Conservation (phyloP, 2,888 invertebrate genomes). For the Pediacus dermestoides region DNA sequence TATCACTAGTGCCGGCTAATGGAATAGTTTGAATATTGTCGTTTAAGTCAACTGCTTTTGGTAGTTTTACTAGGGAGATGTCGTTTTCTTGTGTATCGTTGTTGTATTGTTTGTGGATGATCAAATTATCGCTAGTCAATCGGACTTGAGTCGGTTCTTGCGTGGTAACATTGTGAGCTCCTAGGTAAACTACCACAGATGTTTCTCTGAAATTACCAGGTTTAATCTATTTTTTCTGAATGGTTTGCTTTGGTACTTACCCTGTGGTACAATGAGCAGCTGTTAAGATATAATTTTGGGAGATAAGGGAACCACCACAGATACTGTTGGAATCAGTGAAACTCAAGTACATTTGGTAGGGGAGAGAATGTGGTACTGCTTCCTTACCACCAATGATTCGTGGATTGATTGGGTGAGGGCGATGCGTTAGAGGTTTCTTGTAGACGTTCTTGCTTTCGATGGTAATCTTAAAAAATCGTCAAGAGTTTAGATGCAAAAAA, state of each 20-base stretch:
- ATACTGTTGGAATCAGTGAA: not conserved
- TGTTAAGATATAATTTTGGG: constrained; percentile 15
- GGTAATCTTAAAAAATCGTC: too few species aligned
- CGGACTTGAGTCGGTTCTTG: constrained; percentile 17
- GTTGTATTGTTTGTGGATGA: constrained; percentile 23
- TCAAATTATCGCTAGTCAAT: constrained; percentile 14
- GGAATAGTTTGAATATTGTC: constrained; percentile 18
- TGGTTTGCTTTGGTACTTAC: constrained; percentile 13
- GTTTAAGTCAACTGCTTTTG: constrained; percentile 14
- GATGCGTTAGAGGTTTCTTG: too few species aligned
- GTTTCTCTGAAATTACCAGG: constrained; percentile 16
- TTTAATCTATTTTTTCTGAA: not conserved
- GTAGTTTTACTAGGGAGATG: constrained; percentile 25
- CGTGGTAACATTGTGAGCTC: constrained; percentile 12
- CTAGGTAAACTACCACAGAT: constrained; percentile 15
- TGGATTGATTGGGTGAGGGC: too few species aligned
- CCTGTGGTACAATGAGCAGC: constrained; percentile 16
- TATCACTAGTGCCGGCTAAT: constrained; percentile 28
- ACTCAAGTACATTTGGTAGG: constrained; percentile 6
- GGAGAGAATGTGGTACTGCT: constrained; percentile 6
- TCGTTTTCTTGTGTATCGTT: constrained; percentile 19
- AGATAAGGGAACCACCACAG: constrained; percentile 21
- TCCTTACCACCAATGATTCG: constrained; percentile 10
- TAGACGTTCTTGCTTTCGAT: too few species aligned
- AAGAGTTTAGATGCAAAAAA: too few species aligned